Conservation (phyloP, 2,113 vertebrate species). For the Callocephalon fimbriatum region DNA sequence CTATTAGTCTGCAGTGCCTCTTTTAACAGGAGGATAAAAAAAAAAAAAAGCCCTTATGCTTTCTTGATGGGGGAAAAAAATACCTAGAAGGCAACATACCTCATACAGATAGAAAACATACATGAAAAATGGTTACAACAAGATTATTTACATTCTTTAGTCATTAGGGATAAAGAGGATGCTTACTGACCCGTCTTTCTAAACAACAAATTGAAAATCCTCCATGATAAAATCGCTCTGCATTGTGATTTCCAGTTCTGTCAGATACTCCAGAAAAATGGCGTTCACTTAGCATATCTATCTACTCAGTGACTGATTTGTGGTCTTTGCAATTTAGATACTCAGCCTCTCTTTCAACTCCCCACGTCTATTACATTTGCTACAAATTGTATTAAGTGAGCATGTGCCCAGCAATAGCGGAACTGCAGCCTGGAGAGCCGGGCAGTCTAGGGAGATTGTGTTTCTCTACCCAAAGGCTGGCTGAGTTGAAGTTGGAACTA, state of each 20-base stretch:
- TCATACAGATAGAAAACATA: constrained; percentile 63
- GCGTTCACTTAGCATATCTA: constrained; percentile 51
- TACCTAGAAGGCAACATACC: constrained; percentile 53
- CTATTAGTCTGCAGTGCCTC: constrained; percentile 32
- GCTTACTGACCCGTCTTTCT: constrained; percentile 70
- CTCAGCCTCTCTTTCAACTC: constrained; percentile 61
- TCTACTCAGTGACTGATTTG: constrained; percentile 51
- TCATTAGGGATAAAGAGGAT: constrained; percentile 75
- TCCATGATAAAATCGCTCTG: constrained; percentile 68
- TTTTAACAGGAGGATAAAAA: constrained; percentile 7
- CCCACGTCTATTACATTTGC: constrained; percentile 47
- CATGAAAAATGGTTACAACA: constrained; percentile 61
- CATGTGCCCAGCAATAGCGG: neutral
- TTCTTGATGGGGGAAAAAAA: neutral
- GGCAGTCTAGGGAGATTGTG: neutral
- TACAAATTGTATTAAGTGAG: constrained; percentile 23
- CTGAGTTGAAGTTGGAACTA: neutral
- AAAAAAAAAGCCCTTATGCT: neutral
- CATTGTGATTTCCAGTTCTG: constrained; percentile 72
- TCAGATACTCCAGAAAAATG: constrained; percentile 72
- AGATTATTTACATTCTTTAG: constrained; percentile 77
- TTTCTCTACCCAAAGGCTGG: neutral
- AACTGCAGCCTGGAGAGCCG: neutral
- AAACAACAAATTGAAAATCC: constrained; percentile 78
- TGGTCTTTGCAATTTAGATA: constrained; percentile 71